Evolutionary conservation across 2,888 invertebrate genomes (phyloP).

Genomic region (Macrosiphum euphorbiae): DNA sequence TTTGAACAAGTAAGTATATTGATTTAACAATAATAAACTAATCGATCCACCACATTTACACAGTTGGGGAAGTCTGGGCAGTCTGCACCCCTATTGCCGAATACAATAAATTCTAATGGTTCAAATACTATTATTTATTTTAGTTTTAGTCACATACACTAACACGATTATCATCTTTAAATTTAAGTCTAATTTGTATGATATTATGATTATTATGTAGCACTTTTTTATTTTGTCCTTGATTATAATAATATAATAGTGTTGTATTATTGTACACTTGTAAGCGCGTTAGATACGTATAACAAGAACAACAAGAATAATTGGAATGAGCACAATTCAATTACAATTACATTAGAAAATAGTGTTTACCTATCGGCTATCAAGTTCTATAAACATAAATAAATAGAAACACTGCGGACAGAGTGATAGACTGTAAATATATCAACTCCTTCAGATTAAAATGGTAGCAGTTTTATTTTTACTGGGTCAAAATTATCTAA

Average conservation of each 20-base stretch:
- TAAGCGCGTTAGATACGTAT: not conserved
- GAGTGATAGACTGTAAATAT: not conserved
- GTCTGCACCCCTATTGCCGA: not conserved
- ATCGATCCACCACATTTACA: not conserved
- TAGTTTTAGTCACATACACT: not conserved
- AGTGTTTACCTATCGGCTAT: not conserved
- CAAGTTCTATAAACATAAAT: not conserved
- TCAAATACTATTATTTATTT: not conserved
- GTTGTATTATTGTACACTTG: not conserved
- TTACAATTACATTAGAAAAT: not conserved
- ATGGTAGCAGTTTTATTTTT: not conserved
- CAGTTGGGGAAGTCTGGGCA: not conserved
- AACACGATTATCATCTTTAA: not conserved
- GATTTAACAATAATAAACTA: not conserved
- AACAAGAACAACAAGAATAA: not conserved
- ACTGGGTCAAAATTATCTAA: not conserved
- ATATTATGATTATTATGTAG: not conserved
- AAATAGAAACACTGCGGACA: not conserved
- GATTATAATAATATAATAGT: not conserved
- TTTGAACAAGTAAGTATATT: slow-evolving; percentile 9
- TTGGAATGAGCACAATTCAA: not conserved
- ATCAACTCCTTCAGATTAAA: not conserved
- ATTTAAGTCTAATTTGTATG: not conserved
- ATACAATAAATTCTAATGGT: not conserved
- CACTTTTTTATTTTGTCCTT: not conserved